Evolutionary conservation across 2,797 vertebrate genomes (phyloP), one percentile per base, ranked within the genome.

Genomic region (Siniperca undulata): DNA sequence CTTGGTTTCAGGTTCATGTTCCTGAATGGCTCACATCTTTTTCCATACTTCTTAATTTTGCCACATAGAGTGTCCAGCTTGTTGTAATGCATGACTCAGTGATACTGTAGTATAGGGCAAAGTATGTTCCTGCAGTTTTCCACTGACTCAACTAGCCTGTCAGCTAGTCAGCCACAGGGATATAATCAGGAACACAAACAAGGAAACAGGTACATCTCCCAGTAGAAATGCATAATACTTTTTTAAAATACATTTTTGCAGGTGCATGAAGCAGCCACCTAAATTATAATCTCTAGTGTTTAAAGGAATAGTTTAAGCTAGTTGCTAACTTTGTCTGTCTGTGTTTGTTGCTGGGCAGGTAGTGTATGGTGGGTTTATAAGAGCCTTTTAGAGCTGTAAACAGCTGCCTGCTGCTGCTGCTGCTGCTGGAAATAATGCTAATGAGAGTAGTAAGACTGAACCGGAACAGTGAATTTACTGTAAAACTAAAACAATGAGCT

Each of bases 11-110:
- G 44, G 62, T 61, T 76, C n/a, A 52, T 53, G 11, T 65, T 24
- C 34, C 65, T 44, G 27, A 62, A 42, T 8, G 30, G 42, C 40
- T 83, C 48, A 16, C 50, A 30, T 53, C 40, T 75, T 24, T 64
- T 76, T 73, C 53, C 62, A 60, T 79, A 20, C 42, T 17, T 30
- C 5, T 59, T 52, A 36, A 58, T 81, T 70, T 64, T 66, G 12
- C 19, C 60, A 77, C 17, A 69, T 13, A 46, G 20, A 27, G 55
- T n/a, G n/a, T 22, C 17, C 55, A 27, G 66, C 59, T 42, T 75
- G 14, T 65, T 71, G 0, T 61, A 24, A 53, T 52, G 53, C 71
- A 48, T 44, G 78, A 70, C 48, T 79, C 66, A 79, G 70, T 72
- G 46, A 2, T 2, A 22, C 24, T 20, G 55, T 16, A 16, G 27